A percentile compares a stretch with the other conserved stretches of the same genome.
Evolutionary conservation across 2,888 invertebrate species (phyloP).

Genomic region (Pilophorus perplexus): DNA sequence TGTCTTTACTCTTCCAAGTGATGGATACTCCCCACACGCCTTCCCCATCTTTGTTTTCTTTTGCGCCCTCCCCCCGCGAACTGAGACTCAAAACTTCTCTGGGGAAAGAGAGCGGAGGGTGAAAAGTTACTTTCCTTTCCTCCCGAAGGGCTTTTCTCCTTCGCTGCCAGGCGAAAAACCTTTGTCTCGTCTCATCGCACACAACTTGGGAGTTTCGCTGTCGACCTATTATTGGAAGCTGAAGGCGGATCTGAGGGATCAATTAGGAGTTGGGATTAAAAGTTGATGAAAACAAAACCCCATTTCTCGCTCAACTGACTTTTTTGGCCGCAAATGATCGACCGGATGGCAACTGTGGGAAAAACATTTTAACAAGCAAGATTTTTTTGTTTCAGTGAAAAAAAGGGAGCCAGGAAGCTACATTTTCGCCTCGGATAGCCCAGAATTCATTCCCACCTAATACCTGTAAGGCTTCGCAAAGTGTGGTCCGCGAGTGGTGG

Average conservation of each 20-base stretch:
- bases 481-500: no score
- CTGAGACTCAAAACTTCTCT: neutral
- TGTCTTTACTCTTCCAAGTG: neutral
- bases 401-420: no score
- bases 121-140: neutral
- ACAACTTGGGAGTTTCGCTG: slow-evolving; percentile 14
- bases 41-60: neutral
- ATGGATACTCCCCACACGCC: neutral
- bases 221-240: slow-evolving; percentile 9
- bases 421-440: no score
- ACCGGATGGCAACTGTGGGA: no score
- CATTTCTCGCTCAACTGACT: neutral
- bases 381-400: no score
- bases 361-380: no score
- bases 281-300: slow-evolving; percentile 1
- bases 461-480: no score
- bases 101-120: neutral
- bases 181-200: slow-evolving; percentile 12
- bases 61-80: neutral
- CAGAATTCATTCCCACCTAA: no score
- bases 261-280: slow-evolving; percentile 23
- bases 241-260: slow-evolving; percentile 8
- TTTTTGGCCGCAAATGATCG: neutral
- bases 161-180: slow-evolving; percentile 2
- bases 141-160: neutral